Evolutionary conservation across 1,140 invertebrate genomes (phyloP).

Genomic region (Drosophila fuyamai): DNA sequence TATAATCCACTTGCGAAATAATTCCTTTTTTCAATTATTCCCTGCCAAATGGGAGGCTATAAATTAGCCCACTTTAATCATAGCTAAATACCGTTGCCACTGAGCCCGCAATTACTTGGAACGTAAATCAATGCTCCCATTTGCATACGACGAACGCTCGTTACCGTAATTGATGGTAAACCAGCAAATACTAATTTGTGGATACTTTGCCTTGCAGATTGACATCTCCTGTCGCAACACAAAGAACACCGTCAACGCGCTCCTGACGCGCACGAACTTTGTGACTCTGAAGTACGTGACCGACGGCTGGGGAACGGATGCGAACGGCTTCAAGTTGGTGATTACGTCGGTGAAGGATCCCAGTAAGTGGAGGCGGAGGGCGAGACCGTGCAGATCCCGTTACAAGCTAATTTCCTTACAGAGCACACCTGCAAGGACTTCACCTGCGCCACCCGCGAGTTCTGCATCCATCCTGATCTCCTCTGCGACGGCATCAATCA

Average conservation of each 20-base stretch:
- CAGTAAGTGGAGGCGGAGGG: conserved; percentile 88
- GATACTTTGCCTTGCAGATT: conserved; percentile 86
- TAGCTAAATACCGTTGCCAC: background rate
- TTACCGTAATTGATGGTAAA: conserved; percentile 35
- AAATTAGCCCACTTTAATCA: conserved; percentile 15
- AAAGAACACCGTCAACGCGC: conserved; percentile 92
- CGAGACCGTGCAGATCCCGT: background rate
- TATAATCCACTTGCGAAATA: background rate
- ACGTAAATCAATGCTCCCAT: conserved; percentile 15
- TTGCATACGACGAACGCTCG: conserved; percentile 21
- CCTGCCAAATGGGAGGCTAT: background rate
- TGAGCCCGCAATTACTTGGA: conserved; percentile 8
- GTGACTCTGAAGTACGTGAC: conserved; percentile 97
- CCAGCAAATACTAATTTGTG: conserved; percentile 34
- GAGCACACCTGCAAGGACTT: conserved; percentile 95
- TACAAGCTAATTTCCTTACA: conserved; percentile 85
- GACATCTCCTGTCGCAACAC: conserved; percentile 96
- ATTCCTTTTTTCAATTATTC: background rate
- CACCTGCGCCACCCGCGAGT: conserved; percentile 92
- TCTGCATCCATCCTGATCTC: conserved; percentile 95
- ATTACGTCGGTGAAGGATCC: conserved; percentile 97
- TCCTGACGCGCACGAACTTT: conserved; percentile 96
- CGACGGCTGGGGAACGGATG: conserved; percentile 95
- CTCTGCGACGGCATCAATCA: conserved; percentile 96
- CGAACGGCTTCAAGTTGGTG: conserved; percentile 96